A percentile compares a stretch with the other conserved stretches of the same genome.
These are phyloP conservation scores for Drosophila persimilis DNA, from an alignment of 1,140 invertebrate genomes.

Conservation along the genomic window DNA sequence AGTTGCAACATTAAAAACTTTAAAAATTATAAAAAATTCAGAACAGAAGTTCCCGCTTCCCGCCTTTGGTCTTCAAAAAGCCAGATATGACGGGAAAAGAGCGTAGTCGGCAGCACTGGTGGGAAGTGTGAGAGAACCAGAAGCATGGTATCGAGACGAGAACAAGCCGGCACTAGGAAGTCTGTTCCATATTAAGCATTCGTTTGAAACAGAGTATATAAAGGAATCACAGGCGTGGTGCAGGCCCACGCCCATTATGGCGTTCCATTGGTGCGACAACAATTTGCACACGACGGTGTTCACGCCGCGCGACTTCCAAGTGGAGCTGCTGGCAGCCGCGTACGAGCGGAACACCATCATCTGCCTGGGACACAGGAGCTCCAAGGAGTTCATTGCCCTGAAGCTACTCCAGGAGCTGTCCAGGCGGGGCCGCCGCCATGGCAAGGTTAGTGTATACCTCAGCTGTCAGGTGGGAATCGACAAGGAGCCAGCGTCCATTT, in stretches of 20 bases:
- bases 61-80: no score
- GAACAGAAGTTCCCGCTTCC: no score
- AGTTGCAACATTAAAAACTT: no score
- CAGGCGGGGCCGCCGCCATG: conserved; percentile 83
- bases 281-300: conserved; percentile 84
- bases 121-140: no score
- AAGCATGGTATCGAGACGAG: no score
- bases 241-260: conserved; percentile 50
- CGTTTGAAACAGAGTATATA: not conserved
- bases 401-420: conserved; percentile 92
- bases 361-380: conserved; percentile 91
- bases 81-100: no score
- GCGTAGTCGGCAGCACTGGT: no score
- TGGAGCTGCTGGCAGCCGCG: conserved; percentile 92
- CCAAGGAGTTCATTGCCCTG: conserved; percentile 94
- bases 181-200: not conserved
- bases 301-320: conserved; percentile 90
- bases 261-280: conserved; percentile 83
- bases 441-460: conserved; percentile 67
- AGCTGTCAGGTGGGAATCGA: conserved; percentile 42
- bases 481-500: conserved; percentile 53
- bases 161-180: no score
- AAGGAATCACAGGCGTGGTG: not conserved
- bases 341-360: conserved; percentile 92
- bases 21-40: no score